phyloP scores from a whole-genome alignment of 2,888 invertebrate genomes.

The Willowsia nigromaculata region DNA sequence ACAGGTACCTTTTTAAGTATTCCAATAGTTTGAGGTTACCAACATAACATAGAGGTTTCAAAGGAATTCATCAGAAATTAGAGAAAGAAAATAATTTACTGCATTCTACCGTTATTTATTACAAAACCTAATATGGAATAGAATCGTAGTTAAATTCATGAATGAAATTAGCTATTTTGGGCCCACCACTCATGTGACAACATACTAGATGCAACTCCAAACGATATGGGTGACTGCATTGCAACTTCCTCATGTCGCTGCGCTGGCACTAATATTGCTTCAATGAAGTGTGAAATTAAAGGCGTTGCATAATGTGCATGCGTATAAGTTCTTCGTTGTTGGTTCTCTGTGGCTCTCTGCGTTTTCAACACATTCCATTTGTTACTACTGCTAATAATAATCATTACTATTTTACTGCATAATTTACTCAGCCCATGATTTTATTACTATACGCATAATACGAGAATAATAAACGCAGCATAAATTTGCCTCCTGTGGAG shows the following conservation, averaged over 20 bases:
- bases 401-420: background rate
- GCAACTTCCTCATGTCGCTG: background rate
- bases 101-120: too few species aligned
- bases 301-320: background rate
- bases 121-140: too few species aligned
- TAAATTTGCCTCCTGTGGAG: background rate
- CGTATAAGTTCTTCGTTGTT: too few species aligned
- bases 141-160: too few species aligned
- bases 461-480: background rate
- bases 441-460: background rate
- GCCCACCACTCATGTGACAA: background rate
- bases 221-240: background rate
- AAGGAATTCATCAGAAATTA: too few species aligned
- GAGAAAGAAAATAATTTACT: too few species aligned
- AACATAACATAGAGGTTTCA: too few species aligned
- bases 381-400: background rate
- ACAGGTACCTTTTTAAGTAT: too few species aligned
- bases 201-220: too few species aligned
- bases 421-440: background rate
- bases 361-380: background rate
- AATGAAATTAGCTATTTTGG: too few species aligned
- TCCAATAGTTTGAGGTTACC: too few species aligned
- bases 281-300: constrained; percentile 1
- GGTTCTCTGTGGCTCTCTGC: background rate
- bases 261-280: background rate